Evolutionary conservation across 2,797 vertebrate species (phyloP), one percentile per base, ranked within the genome.

Genomic region (Brotogeris chrysoptera): DNA sequence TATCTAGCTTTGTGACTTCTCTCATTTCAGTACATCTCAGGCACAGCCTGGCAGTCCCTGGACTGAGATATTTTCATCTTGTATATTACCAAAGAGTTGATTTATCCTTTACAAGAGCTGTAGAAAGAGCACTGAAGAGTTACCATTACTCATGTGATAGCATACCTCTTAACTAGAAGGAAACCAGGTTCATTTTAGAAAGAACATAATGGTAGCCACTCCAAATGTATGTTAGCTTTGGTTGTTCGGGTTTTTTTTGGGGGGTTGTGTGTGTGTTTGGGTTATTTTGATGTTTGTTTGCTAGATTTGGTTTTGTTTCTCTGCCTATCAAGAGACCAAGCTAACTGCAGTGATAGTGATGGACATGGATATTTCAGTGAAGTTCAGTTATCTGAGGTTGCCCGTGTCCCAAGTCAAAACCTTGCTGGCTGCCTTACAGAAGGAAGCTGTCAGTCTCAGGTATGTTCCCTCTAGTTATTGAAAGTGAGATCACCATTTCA

Each of bases 231-330:
- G 4, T 43, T 30, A 49, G 3, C 13, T 39, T 44, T 20, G 6
- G 3, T 23, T 60, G n/a, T 1, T 2, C 11, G 39, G 3, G 47
- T 57, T 34, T 5, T 34, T 5, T 28, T 70, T 30, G 2, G 55
- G 23, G 55, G 21, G n/a, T 57, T 24, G n/a, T 11, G n/a, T 25
- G 34, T 16, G 3, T 57, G n/a, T 36, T n/a, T 36, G 18, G 34
- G 6, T 25, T n/a, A 46, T 19, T 43, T 52, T 15, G 59, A 17
- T 47, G 9, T 6, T 93, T 36, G 1, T 8, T 68, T 71, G 18
- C 11, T 39, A 80, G 32, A 6, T 57, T 57, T 57, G 13, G 55
- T 5, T 82, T 68, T 41, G 3, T 38, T 79, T 82, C 25, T 52
- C 1, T 44, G 34, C 34, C 24, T n/a, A 24, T 17, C 36, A 59